Conservation (phyloP, 1,140 invertebrate genomes). For the Drosophila watanabei region DNA sequence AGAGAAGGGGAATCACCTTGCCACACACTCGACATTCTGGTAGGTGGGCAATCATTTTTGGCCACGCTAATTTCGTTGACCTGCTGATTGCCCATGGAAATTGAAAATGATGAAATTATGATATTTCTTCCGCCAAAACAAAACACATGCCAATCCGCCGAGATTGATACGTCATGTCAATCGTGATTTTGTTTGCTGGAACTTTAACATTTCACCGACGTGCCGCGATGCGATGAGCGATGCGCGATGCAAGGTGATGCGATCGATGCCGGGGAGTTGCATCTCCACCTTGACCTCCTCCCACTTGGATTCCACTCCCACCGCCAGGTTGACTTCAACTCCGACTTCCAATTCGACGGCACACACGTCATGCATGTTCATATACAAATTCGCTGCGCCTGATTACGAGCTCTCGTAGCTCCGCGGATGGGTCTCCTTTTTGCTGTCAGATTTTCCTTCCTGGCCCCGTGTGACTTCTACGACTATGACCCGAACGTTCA, state of each 20-base stretch:
- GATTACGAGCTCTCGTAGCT: constrained; percentile 70
- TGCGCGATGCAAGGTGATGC: constrained; percentile 36
- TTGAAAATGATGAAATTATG: constrained; percentile 83
- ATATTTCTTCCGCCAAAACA: constrained; percentile 74
- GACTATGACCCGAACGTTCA: constrained; percentile 80
- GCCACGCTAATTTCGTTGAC: constrained; percentile 82
- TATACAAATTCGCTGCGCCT: constrained; percentile 83
- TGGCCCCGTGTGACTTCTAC: constrained; percentile 69
- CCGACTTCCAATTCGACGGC: constrained; percentile 44
- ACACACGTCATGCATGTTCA: constrained; percentile 83
- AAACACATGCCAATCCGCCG: constrained; percentile 64
- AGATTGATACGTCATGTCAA: constrained; percentile 77
- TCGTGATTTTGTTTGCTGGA: constrained; percentile 84
- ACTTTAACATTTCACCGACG: constrained; percentile 84
- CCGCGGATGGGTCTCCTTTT: constrained; percentile 9
- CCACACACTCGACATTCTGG: constrained; percentile 31
- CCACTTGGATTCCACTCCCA: constrained; percentile 47
- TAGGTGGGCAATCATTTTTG: constrained; percentile 75
- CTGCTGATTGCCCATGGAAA: constrained; percentile 83
- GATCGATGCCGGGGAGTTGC: constrained; percentile 38
- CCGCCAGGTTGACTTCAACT: not conserved
- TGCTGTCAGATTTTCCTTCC: not conserved
- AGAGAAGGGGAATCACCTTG: constrained; percentile 31
- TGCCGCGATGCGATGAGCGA: constrained; percentile 61
- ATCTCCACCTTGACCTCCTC: constrained; percentile 25